phyloP scores from a whole-genome alignment of 2,888 invertebrate species.

The Athalia circularis region DNA sequence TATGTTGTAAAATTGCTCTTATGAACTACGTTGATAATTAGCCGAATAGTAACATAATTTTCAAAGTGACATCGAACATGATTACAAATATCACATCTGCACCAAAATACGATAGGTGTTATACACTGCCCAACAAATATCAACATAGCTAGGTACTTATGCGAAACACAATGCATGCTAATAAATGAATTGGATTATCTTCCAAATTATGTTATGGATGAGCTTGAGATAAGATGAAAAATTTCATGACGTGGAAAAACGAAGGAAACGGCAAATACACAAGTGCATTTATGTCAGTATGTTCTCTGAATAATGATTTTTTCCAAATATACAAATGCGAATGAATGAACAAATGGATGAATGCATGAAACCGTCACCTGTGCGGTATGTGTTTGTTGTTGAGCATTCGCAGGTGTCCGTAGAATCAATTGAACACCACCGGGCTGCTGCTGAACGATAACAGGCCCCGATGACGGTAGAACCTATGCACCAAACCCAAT shows the following conservation, averaged over 20 bases:
- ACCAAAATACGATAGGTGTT: constrained; percentile 9
- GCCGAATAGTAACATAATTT: background rate
- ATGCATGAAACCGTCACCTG: constrained; percentile 72
- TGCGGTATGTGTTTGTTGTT: constrained; percentile 73
- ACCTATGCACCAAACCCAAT: constrained; percentile 71
- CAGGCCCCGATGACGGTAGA: constrained; percentile 75
- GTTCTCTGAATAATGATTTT: constrained; percentile 16
- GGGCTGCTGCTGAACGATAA: constrained; percentile 80
- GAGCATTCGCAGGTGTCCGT: constrained; percentile 78
- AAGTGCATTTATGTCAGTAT: background rate
- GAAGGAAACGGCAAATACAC: constrained; percentile 17
- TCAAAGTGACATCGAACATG: background rate
- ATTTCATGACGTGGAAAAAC: background rate
- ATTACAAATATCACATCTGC: background rate
- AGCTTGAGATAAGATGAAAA: constrained; percentile 3
- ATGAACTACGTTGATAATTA: background rate
- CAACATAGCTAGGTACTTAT: background rate
- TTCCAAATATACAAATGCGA: constrained; percentile 15
- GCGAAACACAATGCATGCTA: constrained; percentile 6
- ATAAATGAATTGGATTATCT: background rate
- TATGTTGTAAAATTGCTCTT: background rate
- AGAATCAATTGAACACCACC: constrained; percentile 84
- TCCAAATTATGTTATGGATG: background rate
- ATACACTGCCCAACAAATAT: background rate
- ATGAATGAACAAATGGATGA: constrained; percentile 61